A percentile compares a stretch with the other conserved stretches of the same genome.
phyloP scores from a whole-genome alignment of 1,140 invertebrate genomes.

The Dolichoris vasculosae region DNA sequence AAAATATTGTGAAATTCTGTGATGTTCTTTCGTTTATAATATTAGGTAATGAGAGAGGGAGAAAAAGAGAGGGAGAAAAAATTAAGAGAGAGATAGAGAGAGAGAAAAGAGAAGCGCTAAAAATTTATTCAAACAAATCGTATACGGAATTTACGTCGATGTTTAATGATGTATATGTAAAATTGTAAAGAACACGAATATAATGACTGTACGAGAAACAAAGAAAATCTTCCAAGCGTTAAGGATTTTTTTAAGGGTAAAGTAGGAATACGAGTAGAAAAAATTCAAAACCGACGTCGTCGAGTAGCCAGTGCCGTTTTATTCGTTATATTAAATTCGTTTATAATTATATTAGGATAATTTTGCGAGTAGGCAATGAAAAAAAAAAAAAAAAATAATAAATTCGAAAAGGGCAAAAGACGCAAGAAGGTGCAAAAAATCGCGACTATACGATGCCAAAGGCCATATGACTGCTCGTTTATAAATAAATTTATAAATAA shows the following conservation, averaged over 20 bases:
- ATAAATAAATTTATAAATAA: constrained; percentile 57
- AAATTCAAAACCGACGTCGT: constrained; percentile 10
- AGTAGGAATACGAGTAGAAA: constrained; percentile 14
- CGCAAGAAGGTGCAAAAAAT: constrained; percentile 53
- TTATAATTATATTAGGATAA: constrained; percentile 50
- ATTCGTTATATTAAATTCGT: constrained; percentile 49
- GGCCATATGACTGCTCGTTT: constrained; percentile 61
- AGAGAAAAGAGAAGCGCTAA: constrained; percentile 46
- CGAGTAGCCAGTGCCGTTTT: constrained; percentile 25
- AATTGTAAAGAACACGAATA: constrained; percentile 56
- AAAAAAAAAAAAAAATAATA: too few species aligned
- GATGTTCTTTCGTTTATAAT: constrained; percentile 73
- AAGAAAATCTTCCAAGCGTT: constrained; percentile 55
- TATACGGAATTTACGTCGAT: constrained; percentile 69
- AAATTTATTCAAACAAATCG: constrained; percentile 58
- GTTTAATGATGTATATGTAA: constrained; percentile 65
- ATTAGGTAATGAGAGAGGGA: constrained; percentile 62
- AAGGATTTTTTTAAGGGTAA: constrained; percentile 46
- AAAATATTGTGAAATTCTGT: constrained; percentile 72
- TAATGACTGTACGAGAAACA: constrained; percentile 48
- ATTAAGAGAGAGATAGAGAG: too few species aligned
- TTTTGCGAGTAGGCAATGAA: constrained; percentile 47
- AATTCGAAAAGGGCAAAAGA: constrained; percentile 52
- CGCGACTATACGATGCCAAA: constrained; percentile 61
- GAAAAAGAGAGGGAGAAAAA: too few species aligned